Percentiles rank a stretch among this genome's conserved stretches.
These are phyloP conservation scores for Salvelinus alpinus DNA, from an alignment of 2,113 vertebrate genomes.

Conservation along the genomic window DNA sequence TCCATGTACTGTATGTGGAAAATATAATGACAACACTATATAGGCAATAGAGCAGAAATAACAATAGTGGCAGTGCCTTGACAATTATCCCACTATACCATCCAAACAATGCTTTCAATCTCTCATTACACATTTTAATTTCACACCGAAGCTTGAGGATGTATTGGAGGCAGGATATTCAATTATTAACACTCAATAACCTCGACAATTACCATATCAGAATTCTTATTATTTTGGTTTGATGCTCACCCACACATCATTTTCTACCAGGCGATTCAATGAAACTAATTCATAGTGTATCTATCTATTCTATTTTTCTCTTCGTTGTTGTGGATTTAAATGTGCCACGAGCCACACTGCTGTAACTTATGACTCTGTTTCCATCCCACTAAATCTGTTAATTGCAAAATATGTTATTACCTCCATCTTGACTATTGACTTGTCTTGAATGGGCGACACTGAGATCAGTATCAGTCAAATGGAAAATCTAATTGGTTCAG, in stretches of 20 bases:
- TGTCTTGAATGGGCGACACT: neutral
- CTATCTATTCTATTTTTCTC: neutral
- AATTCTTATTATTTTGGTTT: slow-evolving; percentile 12
- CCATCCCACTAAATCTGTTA: neutral
- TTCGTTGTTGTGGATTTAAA: neutral
- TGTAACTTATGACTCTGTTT: neutral
- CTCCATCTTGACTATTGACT: neutral
- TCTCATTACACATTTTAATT: slow-evolving; percentile 55
- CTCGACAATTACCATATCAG: slow-evolving; percentile 33
- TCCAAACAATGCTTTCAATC: slow-evolving; percentile 22
- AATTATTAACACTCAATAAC: slow-evolving; percentile 43
- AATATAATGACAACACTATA: neutral
- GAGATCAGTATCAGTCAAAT: neutral
- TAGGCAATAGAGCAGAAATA: slow-evolving; percentile 32
- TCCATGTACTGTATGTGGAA: neutral
- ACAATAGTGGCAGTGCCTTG: slow-evolving; percentile 29
- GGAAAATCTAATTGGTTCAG: neutral
- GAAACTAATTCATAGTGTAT: neutral
- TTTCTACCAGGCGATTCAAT: neutral
- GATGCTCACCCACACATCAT: neutral
- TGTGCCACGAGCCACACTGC: neutral
- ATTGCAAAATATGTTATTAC: slow-evolving; percentile 17
- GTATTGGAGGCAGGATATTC: slow-evolving; percentile 9
- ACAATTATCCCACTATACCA: slow-evolving; percentile 21
- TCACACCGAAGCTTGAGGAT: slow-evolving; percentile 22